These are phyloP conservation scores for Anser cygnoides DNA, from an alignment of 2,113 vertebrate species.

Conservation along the genomic window DNA sequence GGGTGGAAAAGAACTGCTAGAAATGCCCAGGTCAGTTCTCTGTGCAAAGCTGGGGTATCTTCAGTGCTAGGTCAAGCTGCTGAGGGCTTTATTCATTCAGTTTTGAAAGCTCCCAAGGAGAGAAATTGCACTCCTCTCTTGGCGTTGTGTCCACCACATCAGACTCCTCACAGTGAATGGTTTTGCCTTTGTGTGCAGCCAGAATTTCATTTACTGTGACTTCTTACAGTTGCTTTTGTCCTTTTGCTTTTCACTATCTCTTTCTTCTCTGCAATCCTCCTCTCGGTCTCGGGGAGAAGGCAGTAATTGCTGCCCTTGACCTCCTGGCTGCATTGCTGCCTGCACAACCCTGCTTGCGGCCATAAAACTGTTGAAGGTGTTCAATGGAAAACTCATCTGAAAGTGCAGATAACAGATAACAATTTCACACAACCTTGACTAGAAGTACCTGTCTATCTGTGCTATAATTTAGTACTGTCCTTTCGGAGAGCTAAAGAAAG, in stretches of 20 bases:
- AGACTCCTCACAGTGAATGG: neutral
- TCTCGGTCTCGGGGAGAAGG: neutral
- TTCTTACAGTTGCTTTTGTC: neutral
- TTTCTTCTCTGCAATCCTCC: neutral
- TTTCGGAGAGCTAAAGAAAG: neutral
- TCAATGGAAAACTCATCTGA: neutral
- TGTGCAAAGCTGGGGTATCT: neutral
- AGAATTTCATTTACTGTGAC: neutral
- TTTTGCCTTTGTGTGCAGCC: neutral
- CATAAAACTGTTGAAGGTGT: neutral
- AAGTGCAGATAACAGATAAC: accelerated
- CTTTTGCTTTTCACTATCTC: neutral
- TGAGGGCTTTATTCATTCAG: neutral
- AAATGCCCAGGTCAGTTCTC: neutral
- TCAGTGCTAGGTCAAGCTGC: neutral
- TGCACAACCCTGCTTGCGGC: neutral
- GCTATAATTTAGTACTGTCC: neutral
- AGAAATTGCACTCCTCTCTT: neutral
- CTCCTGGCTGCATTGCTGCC: neutral
- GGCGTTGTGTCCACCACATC: neutral
- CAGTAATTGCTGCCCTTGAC: neutral
- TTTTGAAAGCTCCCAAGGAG: neutral
- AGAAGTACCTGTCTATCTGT: neutral
- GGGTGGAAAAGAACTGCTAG: neutral
- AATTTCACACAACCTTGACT: neutral